phyloP scores from a whole-genome alignment of 2,888 invertebrate genomes.

The Drosophila monieri region DNA sequence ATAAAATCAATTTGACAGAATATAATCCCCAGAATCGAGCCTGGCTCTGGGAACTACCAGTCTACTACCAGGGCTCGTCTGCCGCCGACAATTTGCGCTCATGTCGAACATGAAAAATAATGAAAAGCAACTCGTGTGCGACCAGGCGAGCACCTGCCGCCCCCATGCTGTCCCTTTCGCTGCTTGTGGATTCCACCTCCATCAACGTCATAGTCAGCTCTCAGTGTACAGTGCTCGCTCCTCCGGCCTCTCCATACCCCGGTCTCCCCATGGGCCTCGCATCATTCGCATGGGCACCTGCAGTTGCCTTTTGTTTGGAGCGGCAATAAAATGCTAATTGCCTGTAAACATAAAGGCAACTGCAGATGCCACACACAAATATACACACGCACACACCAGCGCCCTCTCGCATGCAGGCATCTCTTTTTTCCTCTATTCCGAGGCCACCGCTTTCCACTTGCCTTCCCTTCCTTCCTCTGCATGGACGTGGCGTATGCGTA shows the following conservation, averaged over 20 bases:
- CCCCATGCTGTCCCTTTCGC: slow-evolving; percentile 1
- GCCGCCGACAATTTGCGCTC: slow-evolving; percentile 71
- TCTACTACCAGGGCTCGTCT: slow-evolving; percentile 4
- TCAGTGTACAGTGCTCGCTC: slow-evolving; percentile 5
- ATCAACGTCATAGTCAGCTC: slow-evolving; percentile 32
- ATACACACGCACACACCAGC: slow-evolving; percentile 24
- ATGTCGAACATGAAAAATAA: slow-evolving; percentile 81
- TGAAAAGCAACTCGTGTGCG: slow-evolving; percentile 79
- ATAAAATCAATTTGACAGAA: slow-evolving; percentile 3
- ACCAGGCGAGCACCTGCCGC: slow-evolving; percentile 34
- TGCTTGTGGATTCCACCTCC: slow-evolving; percentile 12
- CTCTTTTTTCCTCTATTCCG: slow-evolving; percentile 17
- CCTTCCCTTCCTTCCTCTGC: slow-evolving; percentile 17
- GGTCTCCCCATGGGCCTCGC: slow-evolving; percentile 17
- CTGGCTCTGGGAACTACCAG: not conserved
- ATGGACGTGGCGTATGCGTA: slow-evolving; percentile 63
- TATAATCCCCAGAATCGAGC: not conserved
- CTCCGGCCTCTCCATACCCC: not conserved
- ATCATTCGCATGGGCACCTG: slow-evolving; percentile 66
- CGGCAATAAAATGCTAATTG: slow-evolving; percentile 74
- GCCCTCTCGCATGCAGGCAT: slow-evolving; percentile 7
- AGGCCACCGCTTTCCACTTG: not conserved
- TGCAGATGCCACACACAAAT: slow-evolving; percentile 45
- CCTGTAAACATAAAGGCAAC: slow-evolving; percentile 73
- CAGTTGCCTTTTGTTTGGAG: slow-evolving; percentile 68